These are phyloP conservation scores for Podiceps cristatus DNA, from an alignment of 2,113 vertebrate genomes.

Conservation along the genomic window DNA sequence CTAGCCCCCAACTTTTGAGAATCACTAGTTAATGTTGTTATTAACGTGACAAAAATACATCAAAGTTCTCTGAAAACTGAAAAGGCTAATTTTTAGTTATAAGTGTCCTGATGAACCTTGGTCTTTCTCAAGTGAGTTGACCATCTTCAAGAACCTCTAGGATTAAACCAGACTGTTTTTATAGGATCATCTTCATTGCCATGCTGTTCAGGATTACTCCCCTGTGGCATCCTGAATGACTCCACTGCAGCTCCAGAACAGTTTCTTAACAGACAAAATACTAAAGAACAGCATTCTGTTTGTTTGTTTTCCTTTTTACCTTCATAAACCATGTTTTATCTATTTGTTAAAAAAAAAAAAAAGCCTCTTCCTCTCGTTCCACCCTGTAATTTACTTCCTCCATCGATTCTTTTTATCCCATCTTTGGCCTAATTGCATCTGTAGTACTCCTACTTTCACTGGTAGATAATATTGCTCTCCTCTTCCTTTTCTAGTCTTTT, in stretches of 20 bases:
- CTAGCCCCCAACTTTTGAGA: not conserved
- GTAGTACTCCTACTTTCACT: not conserved
- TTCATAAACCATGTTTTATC: not conserved
- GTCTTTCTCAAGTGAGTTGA: not conserved
- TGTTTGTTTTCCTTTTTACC: not conserved
- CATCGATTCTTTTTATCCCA: not conserved
- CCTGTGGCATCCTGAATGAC: not conserved
- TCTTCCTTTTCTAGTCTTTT: not conserved
- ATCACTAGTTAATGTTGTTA: not conserved
- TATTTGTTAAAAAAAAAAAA: not conserved
- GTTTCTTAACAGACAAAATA: not conserved
- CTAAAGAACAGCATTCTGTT: not conserved
- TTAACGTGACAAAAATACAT: not conserved
- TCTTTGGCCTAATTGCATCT: not conserved
- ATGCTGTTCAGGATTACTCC: not conserved
- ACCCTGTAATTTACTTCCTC: not conserved
- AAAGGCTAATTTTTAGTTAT: not conserved
- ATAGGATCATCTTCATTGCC: not conserved
- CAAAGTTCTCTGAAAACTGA: not conserved
- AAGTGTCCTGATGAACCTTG: not conserved
- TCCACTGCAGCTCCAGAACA: not conserved
- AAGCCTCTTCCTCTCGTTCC: not conserved
- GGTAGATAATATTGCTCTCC: not conserved
- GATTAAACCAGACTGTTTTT: not conserved
- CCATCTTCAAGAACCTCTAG: not conserved